Percentiles rank a stretch among this genome's conserved stretches.
Evolutionary conservation across 64 coral and sea anemone genomes (phyloP).

Genomic region (Dendrophyllia cribrosa): DNA sequence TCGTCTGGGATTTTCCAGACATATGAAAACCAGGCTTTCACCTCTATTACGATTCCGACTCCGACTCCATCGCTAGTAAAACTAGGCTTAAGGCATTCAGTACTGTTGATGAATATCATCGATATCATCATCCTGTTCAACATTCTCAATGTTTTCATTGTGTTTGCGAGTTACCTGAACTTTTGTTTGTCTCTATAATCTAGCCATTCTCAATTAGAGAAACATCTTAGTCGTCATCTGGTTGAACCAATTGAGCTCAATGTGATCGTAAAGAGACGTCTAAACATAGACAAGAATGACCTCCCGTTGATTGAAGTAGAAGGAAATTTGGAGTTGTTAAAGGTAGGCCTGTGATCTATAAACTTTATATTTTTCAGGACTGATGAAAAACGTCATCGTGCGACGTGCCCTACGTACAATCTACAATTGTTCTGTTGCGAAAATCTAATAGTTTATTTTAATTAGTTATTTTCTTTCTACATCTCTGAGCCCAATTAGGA

Average conservation of each 20-base stretch:
- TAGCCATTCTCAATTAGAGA: conserved; percentile 70
- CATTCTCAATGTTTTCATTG: background rate
- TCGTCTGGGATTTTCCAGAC: no score
- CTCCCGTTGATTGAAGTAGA: conserved; percentile 78
- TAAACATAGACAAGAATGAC: conserved; percentile 37
- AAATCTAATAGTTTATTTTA: no score
- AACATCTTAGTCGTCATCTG: conserved; percentile 61
- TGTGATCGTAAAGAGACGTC: conserved; percentile 70
- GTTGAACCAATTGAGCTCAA: conserved; percentile 86
- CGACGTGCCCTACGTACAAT: no score
- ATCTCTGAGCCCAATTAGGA: no score
- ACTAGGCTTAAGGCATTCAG: no score
- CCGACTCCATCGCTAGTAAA: no score
- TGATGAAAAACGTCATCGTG: no score
- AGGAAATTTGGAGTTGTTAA: conserved; percentile 63
- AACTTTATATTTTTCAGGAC: no score
- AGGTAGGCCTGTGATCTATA: conserved; percentile 38
- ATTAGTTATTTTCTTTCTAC: no score
- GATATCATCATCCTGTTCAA: background rate
- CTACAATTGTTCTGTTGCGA: no score
- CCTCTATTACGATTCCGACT: no score
- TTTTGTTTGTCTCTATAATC: conserved; percentile 6
- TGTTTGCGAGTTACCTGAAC: background rate
- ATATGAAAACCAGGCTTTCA: no score
- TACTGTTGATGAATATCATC: background rate